A percentile compares a stretch with the other conserved stretches of the same genome.
These are phyloP conservation scores for Nematolebias whitei DNA, from an alignment of 2,113 vertebrate genomes.

Conservation along the genomic window DNA sequence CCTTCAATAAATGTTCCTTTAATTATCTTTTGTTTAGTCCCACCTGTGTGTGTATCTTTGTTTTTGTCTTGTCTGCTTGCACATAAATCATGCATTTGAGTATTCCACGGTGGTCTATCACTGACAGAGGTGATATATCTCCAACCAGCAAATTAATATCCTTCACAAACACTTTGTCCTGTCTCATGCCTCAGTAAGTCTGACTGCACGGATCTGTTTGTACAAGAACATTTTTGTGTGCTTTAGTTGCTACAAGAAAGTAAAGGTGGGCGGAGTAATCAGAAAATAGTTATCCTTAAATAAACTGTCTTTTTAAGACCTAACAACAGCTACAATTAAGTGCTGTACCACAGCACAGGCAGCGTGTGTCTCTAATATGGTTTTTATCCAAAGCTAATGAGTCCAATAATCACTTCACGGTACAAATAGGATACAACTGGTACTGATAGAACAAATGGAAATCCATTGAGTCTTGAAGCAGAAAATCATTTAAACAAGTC, in stretches of 20 bases:
- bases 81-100: too few relatives aligned
- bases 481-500: slow-evolving; percentile 17
- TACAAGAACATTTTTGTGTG: background rate
- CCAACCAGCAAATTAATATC: background rate
- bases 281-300: background rate
- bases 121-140: background rate
- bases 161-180: background rate
- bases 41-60: too few relatives aligned
- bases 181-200: background rate
- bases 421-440: background rate
- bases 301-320: background rate
- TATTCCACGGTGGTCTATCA: too few relatives aligned
- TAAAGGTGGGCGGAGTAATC: background rate
- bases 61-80: too few relatives aligned
- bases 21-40: too few relatives aligned
- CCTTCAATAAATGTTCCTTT: too few relatives aligned
- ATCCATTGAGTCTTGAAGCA: slow-evolving; percentile 5
- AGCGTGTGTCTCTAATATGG: slow-evolving; percentile 3
- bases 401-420: slow-evolving; percentile 3
- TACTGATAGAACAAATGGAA: slow-evolving; percentile 16
- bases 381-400: slow-evolving; percentile 11
- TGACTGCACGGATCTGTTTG: background rate
- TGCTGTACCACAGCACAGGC: background rate
- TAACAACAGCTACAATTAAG: background rate
- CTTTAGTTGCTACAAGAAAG: background rate